Base-by-base conservation (phyloP, 2,797 vertebrate species). In the Scolopax rusticola region DNA sequence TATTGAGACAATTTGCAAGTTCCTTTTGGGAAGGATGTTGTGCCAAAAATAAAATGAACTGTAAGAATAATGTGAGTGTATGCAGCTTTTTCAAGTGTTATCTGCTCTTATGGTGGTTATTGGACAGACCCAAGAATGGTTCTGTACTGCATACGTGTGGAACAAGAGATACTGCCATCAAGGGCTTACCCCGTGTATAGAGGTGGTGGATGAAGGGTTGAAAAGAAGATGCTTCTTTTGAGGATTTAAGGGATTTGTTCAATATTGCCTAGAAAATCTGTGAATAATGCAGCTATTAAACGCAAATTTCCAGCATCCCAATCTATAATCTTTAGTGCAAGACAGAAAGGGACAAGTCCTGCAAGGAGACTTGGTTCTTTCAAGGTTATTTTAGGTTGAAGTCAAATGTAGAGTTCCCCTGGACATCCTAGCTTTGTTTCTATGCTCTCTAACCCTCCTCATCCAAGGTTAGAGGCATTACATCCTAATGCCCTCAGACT, bases 1-100 rank as follows among this genome's bases (percentile, higher is more conserved):
- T 94, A 59, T 57, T 87, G 78, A 94, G 87, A 89, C 80, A 77
- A 45, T 76, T 90, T 88, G 77, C 80, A 95, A 89, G 89, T 94
- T 96, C 93, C 95, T 90, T 96, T 90, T 76, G 86, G 91, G 91
- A 96, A 95, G 91, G 96, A 95, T 90, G 85, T 95, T 89, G 65
- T 70, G 90, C 91, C 91, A 96, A 93, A 96, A 96, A 94, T 96
- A 95, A 88, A 94, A 90, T 33, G 5, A 93, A 90, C 38, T 73
- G 67, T 60, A 90, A 94, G 91, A 95, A 79, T 84, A 94, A 84
- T 88, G 77, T 80, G 38, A 85, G 50, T 40, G 59, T 65, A 32
- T 76, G 84, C 91, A 95, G 74, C n/a, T 94, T 95, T 95, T 89
- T 67, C 69, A 45, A 73, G 12, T 36, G 80, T 70, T 95, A 50